A percentile compares a stretch with the other conserved stretches of the same genome.
phyloP scores from a whole-genome alignment of 2,113 vertebrate genomes.

The Erythrocercus mccallii region DNA sequence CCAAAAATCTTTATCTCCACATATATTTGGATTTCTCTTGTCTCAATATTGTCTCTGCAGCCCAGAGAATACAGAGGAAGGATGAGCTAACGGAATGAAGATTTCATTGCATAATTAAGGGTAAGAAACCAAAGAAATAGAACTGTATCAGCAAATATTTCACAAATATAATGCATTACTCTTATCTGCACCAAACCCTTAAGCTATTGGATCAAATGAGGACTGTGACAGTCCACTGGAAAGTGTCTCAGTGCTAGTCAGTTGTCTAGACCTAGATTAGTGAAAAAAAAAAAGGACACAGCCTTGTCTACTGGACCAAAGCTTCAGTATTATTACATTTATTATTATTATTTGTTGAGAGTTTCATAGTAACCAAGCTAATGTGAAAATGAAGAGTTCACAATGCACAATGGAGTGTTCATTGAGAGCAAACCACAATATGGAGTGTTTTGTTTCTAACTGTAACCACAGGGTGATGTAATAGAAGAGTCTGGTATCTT shows the following conservation, averaged over 20 bases:
- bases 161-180: not conserved
- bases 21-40: not conserved
- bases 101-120: not conserved
- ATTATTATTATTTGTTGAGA: not conserved
- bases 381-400: not conserved
- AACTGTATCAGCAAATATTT: not conserved
- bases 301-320: not conserved
- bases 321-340: not conserved
- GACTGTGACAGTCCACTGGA: not conserved
- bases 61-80: not conserved
- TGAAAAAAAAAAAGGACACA: not conserved
- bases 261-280: not conserved
- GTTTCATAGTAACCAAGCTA: not conserved
- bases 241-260: not conserved
- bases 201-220: not conserved
- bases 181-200: not conserved
- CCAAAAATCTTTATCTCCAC: not conserved
- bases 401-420: not conserved
- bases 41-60: not conserved
- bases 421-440: not conserved
- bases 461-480: not conserved
- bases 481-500: not conserved
- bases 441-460: not conserved
- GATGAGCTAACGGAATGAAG: not conserved
- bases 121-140: not conserved